A percentile compares a stretch with the other conserved stretches of the same genome.
Evolutionary conservation across 2,113 vertebrate species (phyloP).

Genomic region (Clarias macrocephalus): DNA sequence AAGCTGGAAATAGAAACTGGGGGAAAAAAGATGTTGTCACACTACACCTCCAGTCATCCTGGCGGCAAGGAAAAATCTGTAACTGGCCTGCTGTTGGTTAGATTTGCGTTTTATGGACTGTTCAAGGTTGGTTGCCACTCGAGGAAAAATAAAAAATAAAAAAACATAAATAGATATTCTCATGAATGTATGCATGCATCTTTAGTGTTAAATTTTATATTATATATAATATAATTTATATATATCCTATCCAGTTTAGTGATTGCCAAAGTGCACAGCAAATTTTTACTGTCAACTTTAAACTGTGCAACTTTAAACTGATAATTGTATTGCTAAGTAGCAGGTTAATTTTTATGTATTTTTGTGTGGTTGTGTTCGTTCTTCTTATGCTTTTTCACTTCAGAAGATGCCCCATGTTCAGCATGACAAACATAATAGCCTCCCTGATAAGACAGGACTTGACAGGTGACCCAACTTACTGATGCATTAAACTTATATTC

Average conservation of each 20-base stretch:
- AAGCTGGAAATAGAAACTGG: neutral
- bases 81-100: slow-evolving; percentile 19
- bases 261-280: neutral
- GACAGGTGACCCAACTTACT: neutral
- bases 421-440: neutral
- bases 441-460: neutral
- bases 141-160: neutral
- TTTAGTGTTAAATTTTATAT: neutral
- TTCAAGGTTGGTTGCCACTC: slow-evolving; percentile 35
- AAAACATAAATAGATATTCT: neutral
- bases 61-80: slow-evolving; percentile 37
- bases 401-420: neutral
- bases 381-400: neutral
- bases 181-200: neutral
- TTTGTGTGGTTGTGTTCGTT: neutral
- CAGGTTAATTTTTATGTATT: neutral
- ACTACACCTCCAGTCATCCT: slow-evolving; percentile 16
- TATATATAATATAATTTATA: no score
- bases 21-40: neutral
- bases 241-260: neutral
- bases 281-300: neutral
- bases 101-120: slow-evolving; percentile 36
- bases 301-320: neutral
- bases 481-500: neutral
- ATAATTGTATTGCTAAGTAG: neutral